Evolutionary conservation across 2,113 vertebrate species (phyloP), one percentile per base, ranked within the genome.

Genomic region (Anseranas semipalmata): DNA sequence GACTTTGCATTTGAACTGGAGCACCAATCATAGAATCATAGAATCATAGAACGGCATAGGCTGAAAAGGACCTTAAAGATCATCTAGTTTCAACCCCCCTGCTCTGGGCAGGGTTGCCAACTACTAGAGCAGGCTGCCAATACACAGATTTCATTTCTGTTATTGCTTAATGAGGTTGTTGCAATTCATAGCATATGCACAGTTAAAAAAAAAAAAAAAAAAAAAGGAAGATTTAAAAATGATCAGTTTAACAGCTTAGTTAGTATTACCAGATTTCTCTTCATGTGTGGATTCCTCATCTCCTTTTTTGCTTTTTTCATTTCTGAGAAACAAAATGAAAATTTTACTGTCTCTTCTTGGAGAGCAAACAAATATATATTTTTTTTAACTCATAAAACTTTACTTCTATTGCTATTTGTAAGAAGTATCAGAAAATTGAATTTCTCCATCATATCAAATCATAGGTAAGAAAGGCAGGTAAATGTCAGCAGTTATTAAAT

Each of bases 241-340:
- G 48, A 50, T 67, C 28, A 62, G 56, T 35, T 27, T 0, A 56
- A 72, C 0, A 0, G 60, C 20, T 60, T 41, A 19, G 12, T 28
- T 4, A 16, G 6, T 68, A 79, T 96, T 98, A 98, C 98, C 98
- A 97, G 83, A 87, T 48, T 95, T 90, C 75, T 98, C 96, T 86
- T 97, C 95, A 73, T 33, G 75, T 58, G 81, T 87, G 3, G 52
- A 58, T 89, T 97, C 94, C 77, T 82, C 76, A 41, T 90, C 93
- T 82, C 78, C 73, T 96, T 95, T 95, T 96, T 96, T 58, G 50
- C 19, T 37, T 66, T 71, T 66, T 90, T 90, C 94, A 66, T 74
- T 88, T 68, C 96, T 96, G 72, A 88, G 70, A 93, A 95, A 87
- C 14, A 68, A 87, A 91, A 73, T 10, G 5, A 83, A 89, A 59